phyloP scores from a whole-genome alignment of 2,797 vertebrate species.

The Bucorvus abyssinicus region DNA sequence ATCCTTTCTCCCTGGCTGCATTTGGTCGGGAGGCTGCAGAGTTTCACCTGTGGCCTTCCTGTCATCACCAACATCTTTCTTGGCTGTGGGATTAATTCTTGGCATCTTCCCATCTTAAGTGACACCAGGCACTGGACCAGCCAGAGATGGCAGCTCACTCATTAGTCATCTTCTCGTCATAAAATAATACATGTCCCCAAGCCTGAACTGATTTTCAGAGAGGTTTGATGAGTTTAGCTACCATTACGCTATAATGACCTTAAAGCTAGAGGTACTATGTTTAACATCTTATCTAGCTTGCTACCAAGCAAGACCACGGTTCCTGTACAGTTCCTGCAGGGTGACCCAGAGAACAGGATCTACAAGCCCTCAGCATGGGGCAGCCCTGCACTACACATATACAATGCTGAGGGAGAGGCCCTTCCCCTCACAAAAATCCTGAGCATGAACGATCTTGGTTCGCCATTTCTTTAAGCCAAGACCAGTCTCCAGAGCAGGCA shows the following conservation, averaged over 20 bases:
- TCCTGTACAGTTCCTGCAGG: not conserved
- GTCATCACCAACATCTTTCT: not conserved
- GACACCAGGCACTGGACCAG: not conserved
- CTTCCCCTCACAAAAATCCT: not conserved
- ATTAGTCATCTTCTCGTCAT: not conserved
- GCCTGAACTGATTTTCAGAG: not conserved
- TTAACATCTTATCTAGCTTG: not conserved
- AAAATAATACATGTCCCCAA: not conserved
- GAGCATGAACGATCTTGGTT: not conserved
- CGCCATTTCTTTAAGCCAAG: not conserved
- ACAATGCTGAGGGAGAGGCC: not conserved
- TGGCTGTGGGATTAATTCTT: not conserved
- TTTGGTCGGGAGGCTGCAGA: not conserved
- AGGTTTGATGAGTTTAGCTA: not conserved
- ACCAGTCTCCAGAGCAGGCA: not conserved
- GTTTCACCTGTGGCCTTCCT: not conserved
- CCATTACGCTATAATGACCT: not conserved
- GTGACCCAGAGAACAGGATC: not conserved
- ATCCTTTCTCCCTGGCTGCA: not conserved
- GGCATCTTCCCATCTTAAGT: not conserved
- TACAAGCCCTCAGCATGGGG: not conserved
- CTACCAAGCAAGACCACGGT: not conserved
- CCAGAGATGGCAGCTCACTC: not conserved
- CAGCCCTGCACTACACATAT: rapidly evolving
- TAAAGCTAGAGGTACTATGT: not conserved